Evolutionary conservation across 2,113 vertebrate genomes (phyloP).

Genomic region (Cygnus atratus): DNA sequence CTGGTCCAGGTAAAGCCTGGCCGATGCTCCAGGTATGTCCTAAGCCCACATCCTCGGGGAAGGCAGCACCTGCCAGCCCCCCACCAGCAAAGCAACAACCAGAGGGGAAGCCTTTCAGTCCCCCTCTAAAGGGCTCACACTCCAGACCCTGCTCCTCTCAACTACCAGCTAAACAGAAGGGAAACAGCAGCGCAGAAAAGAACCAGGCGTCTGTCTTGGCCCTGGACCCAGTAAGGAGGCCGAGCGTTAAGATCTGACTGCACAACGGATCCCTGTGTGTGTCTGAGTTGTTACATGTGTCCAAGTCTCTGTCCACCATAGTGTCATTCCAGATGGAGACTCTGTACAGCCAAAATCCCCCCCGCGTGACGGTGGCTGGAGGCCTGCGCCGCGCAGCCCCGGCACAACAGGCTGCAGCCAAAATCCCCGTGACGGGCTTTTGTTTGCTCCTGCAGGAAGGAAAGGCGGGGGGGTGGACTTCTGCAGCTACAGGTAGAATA

Average conservation of each 20-base stretch:
- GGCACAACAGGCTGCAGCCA: not conserved
- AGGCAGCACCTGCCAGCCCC: slow-evolving; percentile 32
- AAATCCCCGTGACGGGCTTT: not conserved
- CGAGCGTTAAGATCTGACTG: slow-evolving; percentile 39
- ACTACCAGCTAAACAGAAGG: slow-evolving; percentile 58
- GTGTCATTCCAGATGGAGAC: slow-evolving; percentile 53
- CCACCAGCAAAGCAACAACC: slow-evolving; percentile 55
- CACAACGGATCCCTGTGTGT: slow-evolving; percentile 47
- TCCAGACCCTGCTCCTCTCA: slow-evolving; percentile 55
- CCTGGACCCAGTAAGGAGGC: slow-evolving; percentile 44
- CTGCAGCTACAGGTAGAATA: slow-evolving; percentile 71
- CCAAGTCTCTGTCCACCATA: slow-evolving; percentile 41
- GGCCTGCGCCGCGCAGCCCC: not conserved
- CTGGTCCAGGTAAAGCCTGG: slow-evolving; percentile 45
- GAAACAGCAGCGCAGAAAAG: slow-evolving; percentile 40
- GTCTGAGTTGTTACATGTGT: slow-evolving; percentile 58
- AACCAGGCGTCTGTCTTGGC: slow-evolving; percentile 41
- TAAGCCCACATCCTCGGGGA: not conserved
- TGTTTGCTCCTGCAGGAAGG: slow-evolving; percentile 29
- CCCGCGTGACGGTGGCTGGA: not conserved
- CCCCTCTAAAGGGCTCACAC: slow-evolving; percentile 62
- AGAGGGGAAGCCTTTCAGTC: not conserved
- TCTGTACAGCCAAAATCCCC: slow-evolving; percentile 43
- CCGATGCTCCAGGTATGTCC: not conserved
- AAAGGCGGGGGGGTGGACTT: slow-evolving; percentile 9